Conservation (phyloP, 2,888 invertebrate genomes). For the Mimumesa dahlbomi region DNA sequence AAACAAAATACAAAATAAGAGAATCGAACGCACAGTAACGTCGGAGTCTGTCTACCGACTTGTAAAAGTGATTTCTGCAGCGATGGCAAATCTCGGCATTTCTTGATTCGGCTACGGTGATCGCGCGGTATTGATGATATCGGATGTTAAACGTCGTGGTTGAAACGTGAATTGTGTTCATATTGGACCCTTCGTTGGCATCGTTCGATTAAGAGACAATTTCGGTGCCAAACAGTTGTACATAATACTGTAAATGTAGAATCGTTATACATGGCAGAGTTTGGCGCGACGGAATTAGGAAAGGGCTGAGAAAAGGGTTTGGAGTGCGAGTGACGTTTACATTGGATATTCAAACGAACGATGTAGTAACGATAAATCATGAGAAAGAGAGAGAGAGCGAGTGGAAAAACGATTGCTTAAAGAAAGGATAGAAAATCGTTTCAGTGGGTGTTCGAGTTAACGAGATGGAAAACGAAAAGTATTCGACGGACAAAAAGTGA, state of each 20-base stretch:
- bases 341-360: too few relatives aligned
- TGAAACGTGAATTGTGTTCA: constrained; percentile 44
- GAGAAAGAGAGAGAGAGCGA: neutral
- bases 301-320: neutral
- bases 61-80: neutral
- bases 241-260: constrained; percentile 77
- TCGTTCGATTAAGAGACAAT: constrained; percentile 60
- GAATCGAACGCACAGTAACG: neutral
- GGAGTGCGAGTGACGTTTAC: constrained; percentile 9
- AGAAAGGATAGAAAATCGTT: neutral
- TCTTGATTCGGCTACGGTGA: constrained; percentile 8
- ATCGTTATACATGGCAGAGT: constrained; percentile 39
- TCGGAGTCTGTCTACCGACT: neutral
- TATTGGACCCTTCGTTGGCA: constrained; percentile 58
- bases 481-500: too few relatives aligned
- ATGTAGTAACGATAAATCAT: constrained; percentile 1
- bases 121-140: neutral
- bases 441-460: too few relatives aligned
- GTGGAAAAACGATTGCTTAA: neutral
- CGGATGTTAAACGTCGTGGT: constrained; percentile 4
- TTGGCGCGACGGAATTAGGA: constrained; percentile 29
- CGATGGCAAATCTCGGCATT: neutral
- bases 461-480: too few relatives aligned
- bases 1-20: neutral
- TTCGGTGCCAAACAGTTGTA: constrained; percentile 79